Evolutionary conservation across 2,113 vertebrate species (phyloP).

Genomic region (Epinephelus cyanopodus): DNA sequence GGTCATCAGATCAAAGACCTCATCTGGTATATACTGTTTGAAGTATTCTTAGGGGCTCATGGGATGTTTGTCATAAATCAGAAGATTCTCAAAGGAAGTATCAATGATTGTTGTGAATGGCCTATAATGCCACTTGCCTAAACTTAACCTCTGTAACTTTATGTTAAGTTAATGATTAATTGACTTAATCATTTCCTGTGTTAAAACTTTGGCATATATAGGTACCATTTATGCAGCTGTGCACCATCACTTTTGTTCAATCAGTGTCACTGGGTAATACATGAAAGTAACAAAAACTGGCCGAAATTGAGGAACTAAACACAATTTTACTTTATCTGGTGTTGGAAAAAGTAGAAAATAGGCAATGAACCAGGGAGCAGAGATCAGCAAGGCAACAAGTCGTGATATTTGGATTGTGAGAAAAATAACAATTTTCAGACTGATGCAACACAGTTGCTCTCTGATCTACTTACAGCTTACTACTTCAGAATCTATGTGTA

Average conservation of each 20-base stretch:
- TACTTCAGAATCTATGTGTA: background rate
- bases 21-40: background rate
- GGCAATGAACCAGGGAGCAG: too few relatives aligned
- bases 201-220: background rate
- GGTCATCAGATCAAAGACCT: conserved; percentile 6
- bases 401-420: too few relatives aligned
- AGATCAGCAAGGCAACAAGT: too few relatives aligned
- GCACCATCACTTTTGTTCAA: background rate
- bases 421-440: too few relatives aligned
- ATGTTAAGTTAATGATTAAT: too few relatives aligned
- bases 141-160: too few relatives aligned
- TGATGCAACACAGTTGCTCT: background rate
- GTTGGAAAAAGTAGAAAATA: too few relatives aligned
- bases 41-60: conserved; percentile 13
- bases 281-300: too few relatives aligned
- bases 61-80: background rate
- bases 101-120: background rate
- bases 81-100: conserved; percentile 3
- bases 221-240: background rate
- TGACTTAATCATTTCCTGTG: background rate
- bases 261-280: background rate
- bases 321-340: too few relatives aligned
- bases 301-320: too few relatives aligned
- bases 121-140: too few relatives aligned
- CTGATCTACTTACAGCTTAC: background rate